Base-by-base conservation (phyloP, 2,113 vertebrate species). In the Colinus virginianus region DNA sequence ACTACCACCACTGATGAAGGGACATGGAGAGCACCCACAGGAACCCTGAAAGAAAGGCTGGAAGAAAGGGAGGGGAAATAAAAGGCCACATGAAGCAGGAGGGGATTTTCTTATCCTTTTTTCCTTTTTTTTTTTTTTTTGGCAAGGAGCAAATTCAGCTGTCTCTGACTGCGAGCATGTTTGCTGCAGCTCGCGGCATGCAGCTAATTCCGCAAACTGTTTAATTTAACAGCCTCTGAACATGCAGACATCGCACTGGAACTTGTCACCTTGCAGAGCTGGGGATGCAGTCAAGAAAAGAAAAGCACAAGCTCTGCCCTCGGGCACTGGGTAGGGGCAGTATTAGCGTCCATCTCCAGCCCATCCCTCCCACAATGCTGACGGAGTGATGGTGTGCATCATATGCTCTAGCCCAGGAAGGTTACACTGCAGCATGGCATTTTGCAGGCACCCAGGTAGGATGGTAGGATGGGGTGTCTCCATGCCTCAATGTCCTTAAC, bases 211-310 rank as follows among this genome's bases (percentile, higher is more conserved):
- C 96, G 88, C 28, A 26, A 95, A 13, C 83, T 93, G 92, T 92
- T 94, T 95, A 88, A 92, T 88, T 95, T 28, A 84, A 87, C 94
- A 72, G 93, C 72, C 90, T 88, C 90, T 2, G 96, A 90, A 89
- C 74, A 9, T 32, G 86, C 94, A 93, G 69, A 9, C 90, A 42
- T 6, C 70, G 11, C 85, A 5, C 77, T 56, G 92, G 9, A 88
- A 25, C 90, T 92, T 71, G 95, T 88, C 88, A 88, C 76, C 53
- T 9, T 32, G 0, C 1, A 55, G 34, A 86, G 72, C 85, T 85
- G 72, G 38, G 79, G 88, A 88, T 43, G 2, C 79, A 11, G 93
- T 88, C 93, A 95, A 80, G 32, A 56, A 68, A 63, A 69, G 76
- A 28, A 23, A 78, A 90, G 11, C 0, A 5, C 88, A 38, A 91